These are phyloP conservation scores for Halictus rubicundus DNA, from an alignment of 1,140 invertebrate genomes.

Conservation along the genomic window DNA sequence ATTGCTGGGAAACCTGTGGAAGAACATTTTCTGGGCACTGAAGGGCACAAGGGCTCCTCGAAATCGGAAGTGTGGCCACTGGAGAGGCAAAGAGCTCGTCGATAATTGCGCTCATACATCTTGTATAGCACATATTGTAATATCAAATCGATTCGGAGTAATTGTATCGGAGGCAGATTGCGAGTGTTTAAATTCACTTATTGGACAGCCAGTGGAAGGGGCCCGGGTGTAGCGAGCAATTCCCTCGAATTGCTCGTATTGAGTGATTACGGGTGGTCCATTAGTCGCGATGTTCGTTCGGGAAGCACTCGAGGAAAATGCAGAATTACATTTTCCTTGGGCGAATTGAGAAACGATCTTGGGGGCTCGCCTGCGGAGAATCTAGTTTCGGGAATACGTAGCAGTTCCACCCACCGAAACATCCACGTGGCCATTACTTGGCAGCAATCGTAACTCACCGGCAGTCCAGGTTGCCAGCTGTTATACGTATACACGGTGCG, in stretches of 20 bases:
- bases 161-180: neutral
- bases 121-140: neutral
- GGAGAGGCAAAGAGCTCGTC: too few relatives aligned
- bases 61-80: too few relatives aligned
- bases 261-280: neutral
- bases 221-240: neutral
- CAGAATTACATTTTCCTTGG: conserved; percentile 25
- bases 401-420: conserved; percentile 35
- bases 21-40: too few relatives aligned
- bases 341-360: conserved; percentile 46
- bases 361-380: conserved; percentile 9
- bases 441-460: conserved; percentile 59
- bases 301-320: conserved; percentile 22
- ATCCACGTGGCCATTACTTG: conserved; percentile 60
- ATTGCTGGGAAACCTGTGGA: too few relatives aligned
- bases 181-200: conserved; percentile 5
- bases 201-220: neutral
- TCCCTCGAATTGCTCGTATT: neutral
- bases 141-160: neutral
- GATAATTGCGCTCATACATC: neutral
- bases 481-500: conserved; percentile 49
- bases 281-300: conserved; percentile 19
- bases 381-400: conserved; percentile 38
- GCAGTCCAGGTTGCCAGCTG: conserved; percentile 55
- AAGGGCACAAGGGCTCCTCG: too few relatives aligned